Evolutionary conservation across 2,888 invertebrate genomes (phyloP), one percentile per base, ranked within the genome.

Genomic region (Tryphoninae sp.): DNA sequence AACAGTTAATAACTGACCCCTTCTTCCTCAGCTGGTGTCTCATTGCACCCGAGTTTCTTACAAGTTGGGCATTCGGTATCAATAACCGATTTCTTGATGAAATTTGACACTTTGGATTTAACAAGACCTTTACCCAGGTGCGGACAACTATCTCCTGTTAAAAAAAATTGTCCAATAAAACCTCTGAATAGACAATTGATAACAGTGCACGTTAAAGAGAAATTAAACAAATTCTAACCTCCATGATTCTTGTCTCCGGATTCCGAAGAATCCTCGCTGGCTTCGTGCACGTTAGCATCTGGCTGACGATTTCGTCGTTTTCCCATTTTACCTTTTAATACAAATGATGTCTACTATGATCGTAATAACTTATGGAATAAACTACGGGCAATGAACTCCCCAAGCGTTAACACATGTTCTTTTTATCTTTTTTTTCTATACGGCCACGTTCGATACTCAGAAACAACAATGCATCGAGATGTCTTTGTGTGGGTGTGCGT

Each of bases 81-180:
- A 83, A 94, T 92, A 0, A 94, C 94, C 6, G 91, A 92, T 2
- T 88, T 83, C 83, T 93, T 95, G 1, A 95, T 88, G 3, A 92
- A 88, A 89, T 94, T 95, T 86, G 94, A 94, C 55, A 96, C 90
- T 75, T 93, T 93, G 0, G 92, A 90, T 74, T 95, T 91, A 88
- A 95, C 95, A 16, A 96, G 94, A 2, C 96, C 94, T 91, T 95
- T 96, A 9, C 93, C 93, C 74, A 96, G 93, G 92, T 97, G 96
- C 86, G 93, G 93, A 90, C 96, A 96, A 88, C 93, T 86, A 40
- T 73, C 86, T 83, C 83, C 86, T 87, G 71, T 49, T 40, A 51
- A 51, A 55, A 71, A 59, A 13, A 26, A 26, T 26, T 59, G 2
- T 55, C 7, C 8, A 19, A 23, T 59, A 13, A 59, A 59, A 26